Base-by-base conservation (phyloP, 2,888 invertebrate species). In the Timandra comae region DNA sequence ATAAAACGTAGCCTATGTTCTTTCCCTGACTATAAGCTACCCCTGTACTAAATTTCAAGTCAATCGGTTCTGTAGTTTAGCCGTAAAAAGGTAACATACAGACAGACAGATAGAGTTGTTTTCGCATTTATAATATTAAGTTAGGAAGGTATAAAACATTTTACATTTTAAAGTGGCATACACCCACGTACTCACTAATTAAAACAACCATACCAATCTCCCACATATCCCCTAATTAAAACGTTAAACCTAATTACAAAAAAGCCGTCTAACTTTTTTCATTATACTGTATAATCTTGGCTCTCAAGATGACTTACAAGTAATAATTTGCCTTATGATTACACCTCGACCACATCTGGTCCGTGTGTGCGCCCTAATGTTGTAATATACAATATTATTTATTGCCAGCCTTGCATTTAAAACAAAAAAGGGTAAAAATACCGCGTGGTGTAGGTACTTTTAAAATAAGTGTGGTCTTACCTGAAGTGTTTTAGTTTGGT, bases 261-360 rank as follows among this genome's bases (percentile, higher is more conserved):
- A 11, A 46, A 12, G 28, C 12, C 26, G 28, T 63, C 56, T 61
- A 9, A 2, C 33, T 23, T 23, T 27, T 29, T 22, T 4, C 9
- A 47, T 12, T 58, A 49, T 64, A 55, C 69, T 21, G 27, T 39
- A 41, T 54, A 53, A 61, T 57, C 52, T 53, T 49, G 33, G 45
- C 47, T 47, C 45, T 38, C 36, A 43, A 46, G 57, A 61, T 56
- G 59, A 52, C 60, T 63, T 57, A 59, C 57, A 62, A 58, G 53
- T 51, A 61, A 49, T 61, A 58, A 63, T 55, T 50, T 50, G 46
- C 27, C 50, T 51, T 52, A 60, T 56, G 57, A 63, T 63, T 56
- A 62, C 55, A 57, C 46, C 50, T 44, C 48, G 42, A 28, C 33
- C 56, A 41, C 64, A 61, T 59, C 52, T 63, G 65, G 28, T 31